These are phyloP conservation scores for Diadegma fenestrale DNA, from an alignment of 2,888 invertebrate genomes.

Conservation along the genomic window DNA sequence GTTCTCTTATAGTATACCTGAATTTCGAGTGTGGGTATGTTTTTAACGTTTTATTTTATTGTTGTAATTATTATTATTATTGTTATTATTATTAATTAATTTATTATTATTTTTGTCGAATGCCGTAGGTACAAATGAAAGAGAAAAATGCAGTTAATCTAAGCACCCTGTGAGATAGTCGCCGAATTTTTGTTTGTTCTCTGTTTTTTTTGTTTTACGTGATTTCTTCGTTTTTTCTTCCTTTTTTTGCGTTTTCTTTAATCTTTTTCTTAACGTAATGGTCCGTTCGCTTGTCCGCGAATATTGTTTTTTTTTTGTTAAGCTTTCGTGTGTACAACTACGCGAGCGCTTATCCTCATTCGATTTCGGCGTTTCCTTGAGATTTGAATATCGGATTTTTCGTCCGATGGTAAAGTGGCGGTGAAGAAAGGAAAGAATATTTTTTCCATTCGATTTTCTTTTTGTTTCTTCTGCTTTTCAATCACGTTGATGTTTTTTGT, in stretches of 20 bases:
- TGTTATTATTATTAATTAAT: constrained; percentile 16
- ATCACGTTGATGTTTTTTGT: background rate
- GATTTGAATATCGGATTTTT: constrained; percentile 10
- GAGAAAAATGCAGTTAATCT: constrained; percentile 42
- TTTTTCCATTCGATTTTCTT: background rate
- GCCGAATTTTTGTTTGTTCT: constrained; percentile 43
- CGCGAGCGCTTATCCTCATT: constrained; percentile 31
- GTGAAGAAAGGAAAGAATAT: background rate
- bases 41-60: constrained; percentile 37
- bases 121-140: constrained; percentile 24
- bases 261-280: constrained; percentile 58
- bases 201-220: constrained; percentile 14
- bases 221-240: constrained; percentile 23
- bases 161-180: constrained; percentile 61
- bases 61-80: constrained; percentile 33
- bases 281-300: constrained; percentile 52
- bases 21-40: constrained; percentile 69
- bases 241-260: constrained; percentile 14
- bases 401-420: background rate
- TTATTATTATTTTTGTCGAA: constrained; percentile 30
- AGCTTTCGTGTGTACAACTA: constrained; percentile 34
- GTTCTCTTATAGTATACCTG: constrained; percentile 64
- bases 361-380: constrained; percentile 30
- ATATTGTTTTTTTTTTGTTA: constrained; percentile 25
- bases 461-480: background rate